Percentiles rank a stretch among this genome's conserved stretches.
phyloP scores from a whole-genome alignment of 1,140 invertebrate genomes.

The Radopholus similis region DNA sequence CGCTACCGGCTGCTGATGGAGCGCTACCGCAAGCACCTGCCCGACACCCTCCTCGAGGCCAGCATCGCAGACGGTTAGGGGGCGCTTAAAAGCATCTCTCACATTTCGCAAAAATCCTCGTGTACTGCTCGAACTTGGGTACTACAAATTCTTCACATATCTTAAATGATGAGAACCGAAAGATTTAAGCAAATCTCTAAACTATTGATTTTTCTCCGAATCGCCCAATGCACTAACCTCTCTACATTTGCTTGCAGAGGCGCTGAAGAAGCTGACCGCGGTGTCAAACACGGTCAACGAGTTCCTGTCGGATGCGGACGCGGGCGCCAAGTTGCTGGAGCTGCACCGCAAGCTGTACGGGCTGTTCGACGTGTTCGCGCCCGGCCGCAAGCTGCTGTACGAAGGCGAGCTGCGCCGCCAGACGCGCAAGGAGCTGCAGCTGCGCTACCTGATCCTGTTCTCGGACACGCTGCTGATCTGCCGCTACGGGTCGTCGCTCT shows the following conservation, averaged over 20 bases:
- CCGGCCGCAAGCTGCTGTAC: slow-evolving; percentile 38
- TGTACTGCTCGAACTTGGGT: too few species aligned
- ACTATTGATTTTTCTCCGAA: slow-evolving; percentile 7
- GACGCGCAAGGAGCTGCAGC: slow-evolving; percentile 38
- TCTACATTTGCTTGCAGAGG: slow-evolving; percentile 25
- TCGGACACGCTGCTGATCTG: slow-evolving; percentile 41
- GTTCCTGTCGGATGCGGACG: slow-evolving; percentile 33
- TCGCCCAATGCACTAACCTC: too few species aligned
- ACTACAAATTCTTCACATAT: too few species aligned
- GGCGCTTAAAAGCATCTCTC: too few species aligned
- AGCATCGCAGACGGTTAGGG: slow-evolving; percentile 39
- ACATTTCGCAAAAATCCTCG: not conserved
- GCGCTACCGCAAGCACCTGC: slow-evolving; percentile 35
- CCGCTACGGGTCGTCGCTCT: slow-evolving; percentile 33
- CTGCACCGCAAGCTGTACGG: slow-evolving; percentile 39
- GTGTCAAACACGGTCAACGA: slow-evolving; percentile 41
- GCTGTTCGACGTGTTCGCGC: slow-evolving; percentile 34
- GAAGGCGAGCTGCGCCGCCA: slow-evolving; percentile 42
- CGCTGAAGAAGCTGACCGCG: slow-evolving; percentile 33
- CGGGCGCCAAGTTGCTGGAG: slow-evolving; percentile 31
- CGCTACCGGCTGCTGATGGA: slow-evolving; percentile 48
- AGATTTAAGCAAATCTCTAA: too few species aligned
- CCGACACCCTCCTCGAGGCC: slow-evolving; percentile 20
- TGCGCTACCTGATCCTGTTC: slow-evolving; percentile 40
- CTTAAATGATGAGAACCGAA: too few species aligned